Base-by-base conservation (phyloP, 2,888 invertebrate species). In the Carterocephalus palaemon region DNA sequence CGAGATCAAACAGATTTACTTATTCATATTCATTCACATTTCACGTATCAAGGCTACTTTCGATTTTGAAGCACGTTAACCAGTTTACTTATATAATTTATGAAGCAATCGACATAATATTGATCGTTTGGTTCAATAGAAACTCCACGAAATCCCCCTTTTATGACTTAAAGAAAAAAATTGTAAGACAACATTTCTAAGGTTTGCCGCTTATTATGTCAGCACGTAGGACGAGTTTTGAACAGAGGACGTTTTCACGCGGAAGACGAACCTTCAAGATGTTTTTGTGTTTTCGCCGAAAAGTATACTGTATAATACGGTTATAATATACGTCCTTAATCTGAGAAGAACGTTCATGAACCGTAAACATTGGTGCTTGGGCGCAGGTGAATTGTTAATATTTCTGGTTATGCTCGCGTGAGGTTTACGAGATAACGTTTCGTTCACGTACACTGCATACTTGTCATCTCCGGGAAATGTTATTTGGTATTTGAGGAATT, bases 121-220 rank as follows among this genome's bases (percentile, higher is more conserved):
- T 60, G 76, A 74, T 70, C 67, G 67, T 54, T 59, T 56, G 51
- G 64, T 58, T 56, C 58, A 57, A 64, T 70, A 67, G 65, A 53
- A 63, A 63, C 57, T 58, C 55, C 24, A 46, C 48, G 48, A 62
- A 62, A 60, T 57, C 51, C 57, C 52, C 56, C 52, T 59, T 57
- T 53, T 53, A 56, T 56, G 13, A 43, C 24, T 28, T 36, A 20
- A 9, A 15, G 7, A 28, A 29, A 22, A 34, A 3, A 16, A 16
- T 34, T 20, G 3, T 26, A 28, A 6, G 6, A 9, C 13, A 12
- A 10, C 19, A 12, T 26, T 32, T 39, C 33, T 33, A 33, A 17
- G 26, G 26, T 40, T 26, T 31, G 17, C 24, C 38, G 40, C 49
- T 47, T 62, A 55, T 49, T 33, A 3, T 20, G 12, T 43, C 2